Conservation (phyloP, 2,113 vertebrate genomes). For the Platysteira castanea region DNA sequence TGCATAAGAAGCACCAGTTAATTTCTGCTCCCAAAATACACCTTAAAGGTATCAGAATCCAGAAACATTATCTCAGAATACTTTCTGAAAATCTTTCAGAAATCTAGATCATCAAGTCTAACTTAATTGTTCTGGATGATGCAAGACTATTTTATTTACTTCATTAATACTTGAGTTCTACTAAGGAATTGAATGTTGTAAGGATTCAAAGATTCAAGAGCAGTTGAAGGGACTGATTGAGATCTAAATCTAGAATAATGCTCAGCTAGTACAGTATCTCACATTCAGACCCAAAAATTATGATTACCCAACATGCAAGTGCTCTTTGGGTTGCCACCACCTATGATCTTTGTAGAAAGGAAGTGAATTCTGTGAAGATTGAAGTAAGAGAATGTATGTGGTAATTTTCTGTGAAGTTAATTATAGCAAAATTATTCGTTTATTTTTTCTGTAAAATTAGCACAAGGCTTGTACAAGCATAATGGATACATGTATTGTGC, state of each 20-base stretch:
- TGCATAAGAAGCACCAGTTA: not conserved
- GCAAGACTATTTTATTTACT: not conserved
- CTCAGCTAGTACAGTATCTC: not conserved
- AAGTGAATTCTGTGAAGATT: not conserved
- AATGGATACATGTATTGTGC: not conserved
- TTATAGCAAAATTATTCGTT: not conserved
- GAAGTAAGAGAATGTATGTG: not conserved
- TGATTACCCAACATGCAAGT: not conserved
- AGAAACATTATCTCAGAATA: not conserved
- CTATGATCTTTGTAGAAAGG: not conserved
- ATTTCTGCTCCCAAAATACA: not conserved
- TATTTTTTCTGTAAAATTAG: constrained; percentile 30
- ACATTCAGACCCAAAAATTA: not conserved
- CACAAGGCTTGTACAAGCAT: not conserved
- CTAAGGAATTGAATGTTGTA: not conserved
- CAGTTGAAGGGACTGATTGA: not conserved
- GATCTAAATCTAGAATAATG: not conserved
- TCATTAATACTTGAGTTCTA: not conserved
- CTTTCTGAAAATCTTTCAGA: no score
- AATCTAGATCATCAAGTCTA: no score
- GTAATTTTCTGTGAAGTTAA: constrained; percentile 29
- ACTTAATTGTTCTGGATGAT: not conserved
- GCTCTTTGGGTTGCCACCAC: not conserved
- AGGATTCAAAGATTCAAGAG: not conserved
- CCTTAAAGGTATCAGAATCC: not conserved